Evolutionary conservation across 1,140 invertebrate genomes (phyloP).

Genomic region (Frieseomelitta varia): DNA sequence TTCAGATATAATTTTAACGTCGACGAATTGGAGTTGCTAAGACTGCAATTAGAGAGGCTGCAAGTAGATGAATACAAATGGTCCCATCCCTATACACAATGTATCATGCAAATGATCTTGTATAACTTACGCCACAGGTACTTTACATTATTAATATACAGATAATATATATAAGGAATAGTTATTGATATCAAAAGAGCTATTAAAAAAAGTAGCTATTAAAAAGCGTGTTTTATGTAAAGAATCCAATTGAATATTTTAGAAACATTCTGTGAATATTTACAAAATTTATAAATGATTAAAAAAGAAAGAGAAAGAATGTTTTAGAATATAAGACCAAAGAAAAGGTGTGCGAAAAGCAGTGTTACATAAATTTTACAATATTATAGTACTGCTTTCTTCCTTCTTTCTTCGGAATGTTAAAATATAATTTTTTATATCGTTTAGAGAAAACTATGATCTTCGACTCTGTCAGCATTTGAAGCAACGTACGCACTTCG

Average conservation of each 20-base stretch:
- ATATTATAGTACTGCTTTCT: not conserved
- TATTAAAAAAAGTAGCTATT: too few relatives aligned
- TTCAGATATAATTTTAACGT: constrained; percentile 85
- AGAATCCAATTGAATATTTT: not conserved
- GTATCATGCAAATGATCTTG: constrained; percentile 89
- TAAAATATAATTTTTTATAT: not conserved
- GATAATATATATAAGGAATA: not conserved
- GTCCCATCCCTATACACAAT: constrained; percentile 92
- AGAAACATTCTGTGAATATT: not conserved
- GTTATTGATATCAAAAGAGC: too few relatives aligned
- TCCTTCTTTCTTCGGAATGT: not conserved
- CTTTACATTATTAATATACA: not conserved
- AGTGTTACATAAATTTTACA: too few relatives aligned
- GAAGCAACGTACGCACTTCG: constrained; percentile 11
- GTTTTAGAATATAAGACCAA: too few relatives aligned
- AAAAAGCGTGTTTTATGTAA: too few relatives aligned
- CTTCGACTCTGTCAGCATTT: constrained; percentile 58
- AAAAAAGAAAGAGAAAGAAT: too few relatives aligned
- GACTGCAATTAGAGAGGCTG: constrained; percentile 86
- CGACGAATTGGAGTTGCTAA: constrained; percentile 86
- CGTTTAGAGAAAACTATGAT: constrained; percentile 53
- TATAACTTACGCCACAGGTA: constrained; percentile 85
- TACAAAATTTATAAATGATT: not conserved
- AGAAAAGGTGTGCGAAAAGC: not conserved
- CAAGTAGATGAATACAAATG: constrained; percentile 89